Base-by-base conservation (phyloP, 2,888 invertebrate genomes). In the Euphydryas editha region DNA sequence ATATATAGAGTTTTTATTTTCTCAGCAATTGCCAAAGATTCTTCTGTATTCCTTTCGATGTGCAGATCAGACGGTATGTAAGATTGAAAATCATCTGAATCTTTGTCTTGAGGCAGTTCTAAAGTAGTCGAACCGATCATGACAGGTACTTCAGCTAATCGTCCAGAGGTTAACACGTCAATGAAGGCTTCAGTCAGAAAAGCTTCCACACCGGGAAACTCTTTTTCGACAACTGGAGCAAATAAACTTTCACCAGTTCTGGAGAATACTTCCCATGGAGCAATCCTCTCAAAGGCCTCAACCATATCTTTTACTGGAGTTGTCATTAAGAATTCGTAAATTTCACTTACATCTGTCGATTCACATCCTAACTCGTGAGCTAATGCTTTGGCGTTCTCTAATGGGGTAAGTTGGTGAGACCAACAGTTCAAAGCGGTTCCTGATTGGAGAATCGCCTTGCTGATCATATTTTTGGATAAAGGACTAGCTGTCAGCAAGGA, bases 391-490 rank as follows among this genome's bases (percentile, higher is more conserved):
- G 91, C 92, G 47, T 83, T 87, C 21, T 87, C 84, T 0, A 92
- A 7, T 0, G 92, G 91, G 51, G 80, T 73, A 47, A 78, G 84
- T 72, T 92, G 90, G 15, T 80, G 73, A 0, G 76, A 75, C 79
- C 81, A 85, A 46, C 73, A 67, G 60, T 73, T 73, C 1, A 92
- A 60, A 0, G 78, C 86, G 0, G 80, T 84, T 0, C 91, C 92
- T 0, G 92, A 92, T 65, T 92, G 90, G 0, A 90, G 78, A 0
- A 92, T 85, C 1, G 81, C 90, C 78, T 84, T 90, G 75, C 74
- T 87, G 17, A 92, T 81, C 71, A 87, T 70, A 59, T 81, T 76
- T 71, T 88, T 92, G 0, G 87, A 79, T 21, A 87, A 49, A 0
- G 91, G 90, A 73, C 90, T 88, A 6, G 87, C 90, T 7, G 89